Evolutionary conservation across 2,113 vertebrate species (phyloP).

Genomic region (Gallinago media): DNA sequence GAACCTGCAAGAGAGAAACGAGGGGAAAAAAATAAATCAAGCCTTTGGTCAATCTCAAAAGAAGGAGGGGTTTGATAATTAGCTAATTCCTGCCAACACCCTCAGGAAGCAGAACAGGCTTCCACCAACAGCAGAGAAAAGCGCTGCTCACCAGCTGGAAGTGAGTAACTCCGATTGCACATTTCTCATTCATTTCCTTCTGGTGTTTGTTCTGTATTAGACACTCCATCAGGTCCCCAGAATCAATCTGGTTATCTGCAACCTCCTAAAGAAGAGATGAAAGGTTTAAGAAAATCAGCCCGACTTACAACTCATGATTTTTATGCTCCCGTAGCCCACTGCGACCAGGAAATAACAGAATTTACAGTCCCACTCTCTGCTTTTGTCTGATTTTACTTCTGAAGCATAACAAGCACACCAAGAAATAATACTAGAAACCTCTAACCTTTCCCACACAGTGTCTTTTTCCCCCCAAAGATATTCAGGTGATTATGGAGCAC

Average conservation of each 20-base stretch:
- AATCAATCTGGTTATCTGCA: conserved; percentile 96
- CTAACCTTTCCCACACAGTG: neutral
- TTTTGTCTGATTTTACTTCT: neutral
- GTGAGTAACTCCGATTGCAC: conserved; percentile 93
- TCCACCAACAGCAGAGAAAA: neutral
- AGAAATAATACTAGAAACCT: neutral
- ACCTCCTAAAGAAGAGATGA: conserved; percentile 82
- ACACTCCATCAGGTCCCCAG: conserved; percentile 97
- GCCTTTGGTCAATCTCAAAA: neutral
- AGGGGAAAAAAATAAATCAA: neutral
- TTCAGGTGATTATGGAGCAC: conserved; percentile 13
- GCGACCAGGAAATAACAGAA: neutral
- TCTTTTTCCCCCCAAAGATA: neutral
- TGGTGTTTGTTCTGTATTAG: conserved; percentile 97
- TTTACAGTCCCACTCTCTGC: neutral
- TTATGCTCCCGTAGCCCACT: neutral
- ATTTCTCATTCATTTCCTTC: conserved; percentile 99
- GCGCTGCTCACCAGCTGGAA: conserved; percentile 91
- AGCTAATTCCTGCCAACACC: neutral
- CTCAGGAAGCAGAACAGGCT: neutral
- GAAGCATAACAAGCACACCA: neutral
- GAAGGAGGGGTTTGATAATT: neutral
- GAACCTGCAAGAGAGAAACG: conserved; percentile 79
- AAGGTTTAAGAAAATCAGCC: neutral
- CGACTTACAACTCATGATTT: neutral